These are phyloP conservation scores for Steinernema feltiae DNA, from an alignment of 1,140 invertebrate species.

Conservation along the genomic window DNA sequence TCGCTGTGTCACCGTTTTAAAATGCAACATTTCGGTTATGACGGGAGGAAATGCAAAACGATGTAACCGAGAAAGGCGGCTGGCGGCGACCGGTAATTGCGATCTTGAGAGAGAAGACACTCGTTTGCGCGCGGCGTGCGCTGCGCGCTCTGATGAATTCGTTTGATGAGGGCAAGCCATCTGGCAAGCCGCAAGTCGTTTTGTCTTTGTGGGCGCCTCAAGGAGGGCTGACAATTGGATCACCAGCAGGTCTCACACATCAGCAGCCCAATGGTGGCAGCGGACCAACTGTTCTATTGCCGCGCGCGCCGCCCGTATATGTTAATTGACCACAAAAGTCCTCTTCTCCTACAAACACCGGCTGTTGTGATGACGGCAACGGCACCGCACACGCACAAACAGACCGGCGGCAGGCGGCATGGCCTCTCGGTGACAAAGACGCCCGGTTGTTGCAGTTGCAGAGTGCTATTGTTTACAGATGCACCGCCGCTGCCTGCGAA, in stretches of 20 bases:
- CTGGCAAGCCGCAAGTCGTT: constrained; percentile 5
- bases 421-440: neutral
- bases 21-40: neutral
- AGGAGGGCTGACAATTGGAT: neutral
- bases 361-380: neutral
- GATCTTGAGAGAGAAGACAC: neutral
- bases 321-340: constrained; percentile 8
- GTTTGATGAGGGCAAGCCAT: constrained; percentile 5
- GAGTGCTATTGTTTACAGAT: constrained; percentile 7
- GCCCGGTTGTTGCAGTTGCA: neutral
- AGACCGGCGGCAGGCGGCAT: neutral
- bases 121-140: too few relatives aligned
- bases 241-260: neutral
- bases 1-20: too few relatives aligned
- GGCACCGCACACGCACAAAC: neutral
- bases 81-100: constrained; percentile 12
- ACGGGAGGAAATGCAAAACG: neutral
- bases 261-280: neutral
- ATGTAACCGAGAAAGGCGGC: neutral
- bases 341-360: constrained; percentile 1
- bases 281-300: constrained; percentile 4
- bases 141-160: constrained; percentile 4
- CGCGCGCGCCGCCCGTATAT: too few relatives aligned
- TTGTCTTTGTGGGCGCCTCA: constrained; percentile 1
- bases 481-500: too few relatives aligned